Conservation (phyloP, 2,797 vertebrate genomes). For the Centropyge bicolor region DNA sequence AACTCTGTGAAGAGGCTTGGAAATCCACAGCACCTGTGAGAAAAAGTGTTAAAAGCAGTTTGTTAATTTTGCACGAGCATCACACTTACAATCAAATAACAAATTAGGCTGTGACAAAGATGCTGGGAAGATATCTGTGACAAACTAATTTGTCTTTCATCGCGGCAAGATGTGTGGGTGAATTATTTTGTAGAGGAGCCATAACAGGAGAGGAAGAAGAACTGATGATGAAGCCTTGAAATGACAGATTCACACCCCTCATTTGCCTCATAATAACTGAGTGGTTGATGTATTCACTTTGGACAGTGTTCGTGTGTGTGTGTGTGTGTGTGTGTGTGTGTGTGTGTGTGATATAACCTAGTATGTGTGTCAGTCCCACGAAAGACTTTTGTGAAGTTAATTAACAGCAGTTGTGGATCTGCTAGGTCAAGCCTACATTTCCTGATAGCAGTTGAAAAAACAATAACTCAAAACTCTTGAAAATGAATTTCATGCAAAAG, state of each 20-base stretch:
- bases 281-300: conserved; percentile 9
- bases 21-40: conserved; percentile 4
- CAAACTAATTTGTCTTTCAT: conserved; percentile 5
- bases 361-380: neutral
- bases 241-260: conserved; percentile 8
- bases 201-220: conserved; percentile 1
- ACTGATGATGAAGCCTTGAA: conserved; percentile 29
- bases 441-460: neutral
- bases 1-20: conserved; percentile 16
- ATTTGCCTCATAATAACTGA: conserved; percentile 13
- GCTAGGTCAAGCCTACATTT: no score
- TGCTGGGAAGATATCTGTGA: conserved; percentile 8
- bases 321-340: conserved; percentile 6
- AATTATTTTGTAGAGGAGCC: conserved; percentile 6
- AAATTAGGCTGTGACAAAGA: conserved; percentile 16
- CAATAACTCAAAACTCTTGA: neutral
- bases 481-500: neutral
- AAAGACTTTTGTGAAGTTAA: neutral
- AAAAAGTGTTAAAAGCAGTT: neutral
- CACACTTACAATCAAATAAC: conserved; percentile 7
- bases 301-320: neutral
- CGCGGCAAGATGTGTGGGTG: neutral
- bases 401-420: no score
- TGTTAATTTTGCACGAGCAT: neutral
- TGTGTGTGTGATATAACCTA: no score